Conservation (phyloP, 2,113 vertebrate species). For the Oryzias melastigma region DNA sequence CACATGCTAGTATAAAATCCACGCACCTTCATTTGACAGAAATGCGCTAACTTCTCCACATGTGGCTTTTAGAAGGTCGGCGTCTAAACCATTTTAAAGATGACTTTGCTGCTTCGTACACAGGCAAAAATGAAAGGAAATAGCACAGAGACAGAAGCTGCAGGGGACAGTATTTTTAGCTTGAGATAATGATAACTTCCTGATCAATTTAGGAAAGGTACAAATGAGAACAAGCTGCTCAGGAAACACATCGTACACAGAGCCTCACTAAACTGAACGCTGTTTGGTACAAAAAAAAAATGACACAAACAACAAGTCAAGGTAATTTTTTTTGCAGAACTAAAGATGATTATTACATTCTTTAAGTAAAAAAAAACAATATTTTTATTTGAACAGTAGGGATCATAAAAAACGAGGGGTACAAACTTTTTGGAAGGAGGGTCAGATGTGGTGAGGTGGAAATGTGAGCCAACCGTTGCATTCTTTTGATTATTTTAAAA, state of each 20-base stretch:
- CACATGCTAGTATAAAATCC: constrained; percentile 42
- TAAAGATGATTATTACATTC: too few species aligned
- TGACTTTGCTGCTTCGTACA: constrained; percentile 14
- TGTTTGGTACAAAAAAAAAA: neutral
- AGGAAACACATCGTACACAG: neutral
- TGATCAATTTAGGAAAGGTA: constrained; percentile 21
- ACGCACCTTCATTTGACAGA: constrained; percentile 51
- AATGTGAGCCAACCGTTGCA: too few species aligned
- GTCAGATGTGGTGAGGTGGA: too few species aligned
- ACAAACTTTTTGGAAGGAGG: too few species aligned
- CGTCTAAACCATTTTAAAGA: constrained; percentile 27
- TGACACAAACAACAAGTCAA: neutral
- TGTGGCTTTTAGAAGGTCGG: constrained; percentile 22
- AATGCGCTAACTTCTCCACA: constrained; percentile 36
- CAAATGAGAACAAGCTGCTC: constrained; percentile 10
- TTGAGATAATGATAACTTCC: constrained; percentile 4
- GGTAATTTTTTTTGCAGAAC: too few species aligned
- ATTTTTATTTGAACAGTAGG: too few species aligned
- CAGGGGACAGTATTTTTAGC: constrained; percentile 28
- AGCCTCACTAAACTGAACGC: neutral
- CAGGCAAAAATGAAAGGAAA: constrained; percentile 27
- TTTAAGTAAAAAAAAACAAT: too few species aligned
- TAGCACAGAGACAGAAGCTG: constrained; percentile 7
- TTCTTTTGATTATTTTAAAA: too few species aligned
- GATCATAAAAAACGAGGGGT: too few species aligned